Evolutionary conservation across 2,888 invertebrate species (phyloP).

Genomic region (Subacronicta megacephala): DNA sequence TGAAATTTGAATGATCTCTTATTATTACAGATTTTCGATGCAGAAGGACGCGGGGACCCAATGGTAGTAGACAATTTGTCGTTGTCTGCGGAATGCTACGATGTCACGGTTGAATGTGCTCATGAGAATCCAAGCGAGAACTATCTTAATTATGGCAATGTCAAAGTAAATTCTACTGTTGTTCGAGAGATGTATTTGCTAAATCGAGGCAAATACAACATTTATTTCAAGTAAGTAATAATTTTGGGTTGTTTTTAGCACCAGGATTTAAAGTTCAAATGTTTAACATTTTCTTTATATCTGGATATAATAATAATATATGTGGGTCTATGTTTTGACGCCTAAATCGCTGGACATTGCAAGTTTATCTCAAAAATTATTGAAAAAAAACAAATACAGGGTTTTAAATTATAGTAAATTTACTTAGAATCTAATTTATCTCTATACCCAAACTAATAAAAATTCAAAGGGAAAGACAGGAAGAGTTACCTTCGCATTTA

Average conservation of each 20-base stretch:
- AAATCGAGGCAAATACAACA: constrained; percentile 90
- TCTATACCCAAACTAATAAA: no score
- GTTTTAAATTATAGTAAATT: no score
- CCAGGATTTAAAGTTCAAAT: no score
- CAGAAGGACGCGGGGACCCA: constrained; percentile 79
- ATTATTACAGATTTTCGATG: constrained; percentile 78
- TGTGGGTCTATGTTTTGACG: no score
- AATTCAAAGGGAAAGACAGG: no score
- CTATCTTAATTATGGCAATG: constrained; percentile 88
- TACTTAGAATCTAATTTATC: no score
- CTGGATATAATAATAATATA: no score
- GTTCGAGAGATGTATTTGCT: constrained; percentile 83
- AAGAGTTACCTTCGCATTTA: no score
- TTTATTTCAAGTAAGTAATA: constrained; percentile 85
- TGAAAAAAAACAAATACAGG: no score
- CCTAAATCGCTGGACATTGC: no score
- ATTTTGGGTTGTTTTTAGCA: not conserved
- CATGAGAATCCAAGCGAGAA: constrained; percentile 80
- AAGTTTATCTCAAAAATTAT: no score
- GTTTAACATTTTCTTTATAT: no score
- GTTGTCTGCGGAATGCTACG: constrained; percentile 90
- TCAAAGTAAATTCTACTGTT: constrained; percentile 88
- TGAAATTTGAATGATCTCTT: not conserved
- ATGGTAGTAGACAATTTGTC: constrained; percentile 80
- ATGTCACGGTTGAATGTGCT: constrained; percentile 88